phyloP scores from a whole-genome alignment of 2,888 invertebrate genomes.

The Biston betularia region DNA sequence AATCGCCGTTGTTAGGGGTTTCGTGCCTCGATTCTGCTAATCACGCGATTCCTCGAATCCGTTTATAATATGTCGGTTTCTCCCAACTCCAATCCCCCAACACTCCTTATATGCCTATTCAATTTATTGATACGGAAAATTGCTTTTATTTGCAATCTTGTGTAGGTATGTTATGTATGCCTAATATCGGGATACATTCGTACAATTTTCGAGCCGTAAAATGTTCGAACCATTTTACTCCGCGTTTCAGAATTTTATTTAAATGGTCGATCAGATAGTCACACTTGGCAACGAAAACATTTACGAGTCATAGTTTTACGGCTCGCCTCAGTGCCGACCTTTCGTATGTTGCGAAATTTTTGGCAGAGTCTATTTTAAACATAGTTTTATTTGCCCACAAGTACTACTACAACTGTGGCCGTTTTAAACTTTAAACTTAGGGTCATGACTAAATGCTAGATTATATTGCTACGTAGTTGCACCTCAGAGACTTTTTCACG shows the following conservation, averaged over 20 bases:
- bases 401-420: conserved; percentile 10
- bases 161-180: not conserved
- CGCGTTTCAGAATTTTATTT: conserved; percentile 8
- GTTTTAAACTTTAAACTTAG: conserved; percentile 15
- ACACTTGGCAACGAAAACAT: conserved; percentile 23
- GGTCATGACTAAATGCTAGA: not conserved
- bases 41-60: conserved; percentile 32
- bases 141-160: conserved; percentile 30
- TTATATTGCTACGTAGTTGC: conserved; percentile 10
- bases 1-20: conserved; percentile 12
- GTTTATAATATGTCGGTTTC: conserved; percentile 22
- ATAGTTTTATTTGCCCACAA: conserved; percentile 28
- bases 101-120: conserved; percentile 28
- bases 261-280: conserved; percentile 22
- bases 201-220: not conserved
- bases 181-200: not conserved
- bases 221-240: conserved; percentile 3
- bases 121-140: conserved; percentile 41
- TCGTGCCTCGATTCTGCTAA: conserved; percentile 25
- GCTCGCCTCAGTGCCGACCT: conserved; percentile 1
- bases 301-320: conserved; percentile 27
- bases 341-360: conserved; percentile 17
- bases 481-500: conserved; percentile 31
- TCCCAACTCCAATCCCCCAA: conserved; percentile 26
- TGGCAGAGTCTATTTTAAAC: conserved; percentile 26